These are phyloP conservation scores for Anguilla pacifica DNA, from an alignment of 2,797 vertebrate genomes.

Conservation along the genomic window DNA sequence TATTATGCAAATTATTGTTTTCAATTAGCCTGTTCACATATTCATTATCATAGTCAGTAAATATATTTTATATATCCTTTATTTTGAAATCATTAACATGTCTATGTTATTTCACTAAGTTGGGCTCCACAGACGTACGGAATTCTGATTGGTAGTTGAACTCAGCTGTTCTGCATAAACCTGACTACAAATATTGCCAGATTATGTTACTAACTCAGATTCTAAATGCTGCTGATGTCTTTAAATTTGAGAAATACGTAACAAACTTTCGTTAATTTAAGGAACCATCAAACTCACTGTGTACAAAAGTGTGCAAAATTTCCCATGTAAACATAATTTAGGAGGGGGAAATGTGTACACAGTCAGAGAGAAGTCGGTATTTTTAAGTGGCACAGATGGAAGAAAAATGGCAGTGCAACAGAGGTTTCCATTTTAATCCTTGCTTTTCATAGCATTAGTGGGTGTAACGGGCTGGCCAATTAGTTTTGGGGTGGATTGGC, in stretches of 20 bases:
- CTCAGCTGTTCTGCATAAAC: too few species aligned
- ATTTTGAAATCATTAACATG: too few species aligned
- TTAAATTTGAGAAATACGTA: not conserved
- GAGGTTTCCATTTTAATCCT: not conserved
- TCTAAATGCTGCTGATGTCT: not conserved
- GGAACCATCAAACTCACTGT: not conserved
- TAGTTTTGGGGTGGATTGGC: not conserved
- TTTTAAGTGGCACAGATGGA: not conserved
- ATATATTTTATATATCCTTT: too few species aligned
- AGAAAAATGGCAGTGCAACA: not conserved
- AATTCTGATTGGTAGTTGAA: too few species aligned
- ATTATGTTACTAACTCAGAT: not conserved
- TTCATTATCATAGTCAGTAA: too few species aligned
- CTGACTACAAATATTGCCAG: too few species aligned
- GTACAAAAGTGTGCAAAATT: not conserved
- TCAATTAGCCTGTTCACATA: too few species aligned
- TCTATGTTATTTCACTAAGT: too few species aligned
- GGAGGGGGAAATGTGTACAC: not conserved
- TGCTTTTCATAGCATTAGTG: not conserved
- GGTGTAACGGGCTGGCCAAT: not conserved
- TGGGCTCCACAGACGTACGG: too few species aligned
- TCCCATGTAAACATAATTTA: too few species aligned
- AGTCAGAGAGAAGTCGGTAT: not conserved
- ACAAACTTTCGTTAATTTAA: not conserved
- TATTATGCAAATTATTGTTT: too few species aligned